Percentiles rank a stretch among this genome's conserved stretches.
These are phyloP conservation scores for Noctua comes DNA, from an alignment of 2,888 invertebrate species.

Conservation along the genomic window DNA sequence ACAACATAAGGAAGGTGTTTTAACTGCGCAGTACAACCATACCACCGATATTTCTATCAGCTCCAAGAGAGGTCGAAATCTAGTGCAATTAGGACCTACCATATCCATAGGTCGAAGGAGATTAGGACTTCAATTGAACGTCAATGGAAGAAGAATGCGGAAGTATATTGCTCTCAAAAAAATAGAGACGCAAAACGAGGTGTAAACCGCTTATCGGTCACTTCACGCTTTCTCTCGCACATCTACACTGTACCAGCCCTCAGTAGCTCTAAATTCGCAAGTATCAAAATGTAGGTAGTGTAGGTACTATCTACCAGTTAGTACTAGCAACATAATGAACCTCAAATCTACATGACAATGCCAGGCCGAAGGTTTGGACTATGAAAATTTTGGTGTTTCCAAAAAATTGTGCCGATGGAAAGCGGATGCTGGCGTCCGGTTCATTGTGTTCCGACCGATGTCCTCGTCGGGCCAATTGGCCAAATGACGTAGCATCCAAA, in stretches of 20 bases:
- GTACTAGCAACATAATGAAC: constrained; percentile 66
- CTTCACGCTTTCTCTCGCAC: constrained; percentile 34
- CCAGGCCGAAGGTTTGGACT: constrained; percentile 78
- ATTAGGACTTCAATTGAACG: background rate
- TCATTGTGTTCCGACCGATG: constrained; percentile 85
- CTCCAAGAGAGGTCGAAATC: background rate
- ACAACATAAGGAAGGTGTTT: constrained; percentile 16
- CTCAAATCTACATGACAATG: constrained; percentile 87
- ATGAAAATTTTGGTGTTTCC: constrained; percentile 89
- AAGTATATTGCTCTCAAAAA: background rate
- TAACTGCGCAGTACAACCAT: constrained; percentile 33
- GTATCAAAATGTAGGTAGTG: constrained; percentile 31
- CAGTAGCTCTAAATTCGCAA: constrained; percentile 22
- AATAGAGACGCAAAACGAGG: background rate
- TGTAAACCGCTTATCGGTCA: background rate
- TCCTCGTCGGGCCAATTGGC: constrained; percentile 84
- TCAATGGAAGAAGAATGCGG: background rate
- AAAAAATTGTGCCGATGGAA: constrained; percentile 86
- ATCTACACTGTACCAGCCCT: constrained; percentile 16
- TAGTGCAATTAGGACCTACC: background rate
- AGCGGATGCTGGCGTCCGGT: constrained; percentile 86
- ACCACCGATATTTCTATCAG: background rate
- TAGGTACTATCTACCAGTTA: constrained; percentile 28
- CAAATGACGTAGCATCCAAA: constrained; percentile 82
- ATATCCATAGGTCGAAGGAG: too few relatives aligned